phyloP scores from a whole-genome alignment of 2,113 vertebrate genomes.

The Labeo catla region DNA sequence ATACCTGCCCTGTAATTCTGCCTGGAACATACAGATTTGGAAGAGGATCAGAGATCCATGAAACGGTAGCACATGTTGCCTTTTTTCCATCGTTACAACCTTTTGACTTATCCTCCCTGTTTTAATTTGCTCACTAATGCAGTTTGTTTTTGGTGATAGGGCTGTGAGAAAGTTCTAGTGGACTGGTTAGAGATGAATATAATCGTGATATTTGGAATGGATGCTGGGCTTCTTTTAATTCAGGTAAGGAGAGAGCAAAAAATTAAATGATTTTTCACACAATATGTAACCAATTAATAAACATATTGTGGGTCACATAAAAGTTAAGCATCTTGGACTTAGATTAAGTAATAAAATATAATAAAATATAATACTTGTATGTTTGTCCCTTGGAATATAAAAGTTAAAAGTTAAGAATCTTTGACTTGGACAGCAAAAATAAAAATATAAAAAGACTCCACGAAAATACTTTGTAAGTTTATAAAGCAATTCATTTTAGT shows the following conservation, averaged over 20 bases:
- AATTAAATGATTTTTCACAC: background rate
- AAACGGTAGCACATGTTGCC: conserved; percentile 55
- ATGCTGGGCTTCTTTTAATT: conserved; percentile 58
- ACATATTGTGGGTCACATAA: background rate
- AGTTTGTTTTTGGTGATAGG: conserved; percentile 56
- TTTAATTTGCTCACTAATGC: background rate
- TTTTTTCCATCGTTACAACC: background rate
- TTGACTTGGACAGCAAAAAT: background rate
- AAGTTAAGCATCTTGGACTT: background rate
- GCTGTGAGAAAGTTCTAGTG: conserved; percentile 57
- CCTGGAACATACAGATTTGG: background rate
- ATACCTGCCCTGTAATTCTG: conserved; percentile 43
- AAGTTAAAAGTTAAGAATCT: background rate
- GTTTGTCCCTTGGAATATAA: background rate
- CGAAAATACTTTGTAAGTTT: too few relatives aligned
- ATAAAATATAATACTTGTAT: background rate
- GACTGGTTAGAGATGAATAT: conserved; percentile 67
- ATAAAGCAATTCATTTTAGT: too few relatives aligned
- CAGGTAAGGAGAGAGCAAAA: conserved; percentile 63
- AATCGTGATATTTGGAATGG: conserved; percentile 63
- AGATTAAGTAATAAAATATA: background rate
- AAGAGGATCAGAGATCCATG: conserved; percentile 40
- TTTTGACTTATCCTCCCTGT: background rate
- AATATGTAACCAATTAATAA: background rate
- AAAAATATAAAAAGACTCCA: too few relatives aligned